These are phyloP conservation scores for Fragum sueziense DNA, from an alignment of 2,888 invertebrate species.

Conservation along the genomic window DNA sequence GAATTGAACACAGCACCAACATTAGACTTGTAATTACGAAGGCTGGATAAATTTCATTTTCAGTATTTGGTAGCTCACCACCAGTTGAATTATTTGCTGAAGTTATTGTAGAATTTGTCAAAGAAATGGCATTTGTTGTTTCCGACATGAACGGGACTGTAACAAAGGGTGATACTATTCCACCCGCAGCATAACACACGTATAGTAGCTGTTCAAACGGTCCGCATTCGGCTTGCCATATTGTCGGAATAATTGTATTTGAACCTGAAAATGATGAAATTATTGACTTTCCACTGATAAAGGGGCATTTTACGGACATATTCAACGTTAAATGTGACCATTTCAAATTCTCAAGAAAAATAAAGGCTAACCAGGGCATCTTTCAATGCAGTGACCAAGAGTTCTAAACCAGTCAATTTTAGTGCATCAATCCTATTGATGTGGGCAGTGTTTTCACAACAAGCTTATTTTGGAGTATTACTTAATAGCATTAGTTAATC, in stretches of 20 bases:
- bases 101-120: too few species aligned
- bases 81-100: neutral
- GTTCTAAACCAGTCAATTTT: too few species aligned
- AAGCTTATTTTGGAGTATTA: too few species aligned
- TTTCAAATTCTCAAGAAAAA: too few species aligned
- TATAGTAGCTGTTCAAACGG: neutral
- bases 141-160: neutral
- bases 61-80: neutral
- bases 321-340: too few species aligned
- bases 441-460: too few species aligned
- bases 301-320: too few species aligned
- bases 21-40: neutral
- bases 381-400: too few species aligned
- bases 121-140: neutral
- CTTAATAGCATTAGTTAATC: too few species aligned
- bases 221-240: neutral
- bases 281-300: too few species aligned
- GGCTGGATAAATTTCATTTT: neutral
- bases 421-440: too few species aligned
- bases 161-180: neutral
- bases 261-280: neutral
- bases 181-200: neutral
- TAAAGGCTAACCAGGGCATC: too few species aligned
- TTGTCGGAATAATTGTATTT: neutral
- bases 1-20: neutral